Conservation (phyloP, 2,113 vertebrate species). For the Marmota monax region DNA sequence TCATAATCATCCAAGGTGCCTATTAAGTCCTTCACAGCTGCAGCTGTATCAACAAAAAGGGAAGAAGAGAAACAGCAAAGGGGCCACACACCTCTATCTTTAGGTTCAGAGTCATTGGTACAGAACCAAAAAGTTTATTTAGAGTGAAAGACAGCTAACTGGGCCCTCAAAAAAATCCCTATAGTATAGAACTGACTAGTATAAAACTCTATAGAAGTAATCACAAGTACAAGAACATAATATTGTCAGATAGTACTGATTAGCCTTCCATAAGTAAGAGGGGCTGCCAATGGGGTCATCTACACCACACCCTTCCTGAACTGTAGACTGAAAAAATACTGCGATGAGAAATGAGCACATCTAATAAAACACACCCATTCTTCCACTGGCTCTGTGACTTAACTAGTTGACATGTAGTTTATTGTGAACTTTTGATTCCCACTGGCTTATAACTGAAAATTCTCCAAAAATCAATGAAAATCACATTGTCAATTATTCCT, state of each 20-base stretch:
- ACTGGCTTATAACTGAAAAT: background rate
- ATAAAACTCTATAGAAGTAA: background rate
- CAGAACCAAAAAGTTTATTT: conserved; percentile 10
- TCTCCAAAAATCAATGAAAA: conserved; percentile 51
- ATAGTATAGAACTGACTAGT: background rate
- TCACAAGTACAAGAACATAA: background rate
- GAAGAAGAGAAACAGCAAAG: fast-evolving
- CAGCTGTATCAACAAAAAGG: background rate
- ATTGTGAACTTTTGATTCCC: background rate
- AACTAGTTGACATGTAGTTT: background rate
- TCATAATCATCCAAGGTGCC: background rate
- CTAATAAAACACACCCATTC: background rate
- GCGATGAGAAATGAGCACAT: background rate
- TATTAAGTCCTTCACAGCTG: background rate
- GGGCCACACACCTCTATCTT: background rate
- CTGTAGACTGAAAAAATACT: background rate
- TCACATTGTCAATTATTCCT: background rate
- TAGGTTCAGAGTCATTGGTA: background rate
- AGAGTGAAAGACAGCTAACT: background rate
- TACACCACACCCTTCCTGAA: background rate
- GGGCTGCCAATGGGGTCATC: background rate
- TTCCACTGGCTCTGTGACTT: background rate
- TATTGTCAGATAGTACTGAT: background rate
- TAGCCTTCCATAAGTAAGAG: background rate
- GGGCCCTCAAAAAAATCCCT: background rate